phyloP scores from a whole-genome alignment of 2,113 vertebrate species.

The Chloropsis cyanopogon region DNA sequence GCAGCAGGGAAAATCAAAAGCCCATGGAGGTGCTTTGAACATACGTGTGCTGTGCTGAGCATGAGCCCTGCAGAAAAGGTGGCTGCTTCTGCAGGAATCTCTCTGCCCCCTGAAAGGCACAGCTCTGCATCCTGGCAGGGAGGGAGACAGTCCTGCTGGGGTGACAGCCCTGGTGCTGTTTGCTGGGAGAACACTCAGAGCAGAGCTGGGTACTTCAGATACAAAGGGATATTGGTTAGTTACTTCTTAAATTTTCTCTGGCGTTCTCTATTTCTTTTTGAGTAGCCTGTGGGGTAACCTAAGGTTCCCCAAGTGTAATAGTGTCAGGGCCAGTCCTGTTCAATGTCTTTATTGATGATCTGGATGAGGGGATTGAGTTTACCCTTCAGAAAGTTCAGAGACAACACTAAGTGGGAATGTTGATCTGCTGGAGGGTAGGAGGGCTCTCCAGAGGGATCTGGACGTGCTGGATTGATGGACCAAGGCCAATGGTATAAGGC shows the following conservation, averaged over 20 bases:
- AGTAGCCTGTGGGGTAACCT: background rate
- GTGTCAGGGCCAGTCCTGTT: background rate
- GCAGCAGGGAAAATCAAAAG: background rate
- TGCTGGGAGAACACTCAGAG: background rate
- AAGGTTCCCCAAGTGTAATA: background rate
- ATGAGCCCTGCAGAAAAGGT: background rate
- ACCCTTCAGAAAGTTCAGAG: background rate
- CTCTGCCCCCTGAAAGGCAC: too few species aligned
- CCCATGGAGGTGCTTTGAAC: background rate
- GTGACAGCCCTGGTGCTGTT: background rate
- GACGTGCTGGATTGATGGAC: background rate
- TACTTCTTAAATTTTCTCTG: background rate
- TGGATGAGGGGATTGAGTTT: background rate
- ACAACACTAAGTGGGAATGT: background rate
- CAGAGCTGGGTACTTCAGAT: background rate
- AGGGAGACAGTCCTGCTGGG: background rate
- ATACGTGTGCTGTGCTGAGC: fast-evolving
- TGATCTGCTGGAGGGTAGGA: background rate
- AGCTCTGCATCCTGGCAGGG: background rate
- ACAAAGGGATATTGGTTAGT: background rate
- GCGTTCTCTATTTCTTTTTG: background rate
- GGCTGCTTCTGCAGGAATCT: background rate
- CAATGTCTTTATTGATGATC: background rate
- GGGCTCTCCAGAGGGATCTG: background rate
- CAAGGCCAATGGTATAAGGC: fast-evolving